Evolutionary conservation across 2,797 vertebrate genomes (phyloP).

Genomic region (Loris lydekkerianus): DNA sequence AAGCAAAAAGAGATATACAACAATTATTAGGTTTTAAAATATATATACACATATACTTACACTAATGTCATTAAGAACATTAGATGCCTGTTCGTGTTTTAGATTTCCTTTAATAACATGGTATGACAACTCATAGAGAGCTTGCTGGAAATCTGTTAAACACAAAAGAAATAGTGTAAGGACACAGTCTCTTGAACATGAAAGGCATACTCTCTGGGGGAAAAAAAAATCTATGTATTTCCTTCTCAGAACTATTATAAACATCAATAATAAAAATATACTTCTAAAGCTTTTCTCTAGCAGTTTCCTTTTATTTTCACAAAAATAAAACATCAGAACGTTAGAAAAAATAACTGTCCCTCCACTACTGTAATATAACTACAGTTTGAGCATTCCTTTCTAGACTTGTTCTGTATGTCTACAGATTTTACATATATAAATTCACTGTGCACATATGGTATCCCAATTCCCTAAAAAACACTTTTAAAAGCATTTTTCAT

Average conservation of each 20-base stretch:
- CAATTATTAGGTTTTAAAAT: constrained; percentile 62
- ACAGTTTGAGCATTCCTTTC: constrained; percentile 26
- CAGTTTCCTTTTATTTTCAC: constrained; percentile 63
- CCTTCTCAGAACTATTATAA: constrained; percentile 66
- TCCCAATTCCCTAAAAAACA: constrained; percentile 45
- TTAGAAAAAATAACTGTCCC: constrained; percentile 34
- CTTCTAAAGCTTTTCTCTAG: constrained; percentile 38
- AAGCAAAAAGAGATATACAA: constrained; percentile 48
- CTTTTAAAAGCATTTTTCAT: constrained; percentile 57
- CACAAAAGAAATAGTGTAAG: constrained; percentile 75
- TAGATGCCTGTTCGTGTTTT: constrained; percentile 95
- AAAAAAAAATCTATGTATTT: constrained; percentile 56
- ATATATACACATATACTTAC: constrained; percentile 88
- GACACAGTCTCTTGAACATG: constrained; percentile 31
- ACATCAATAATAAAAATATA: constrained; percentile 59
- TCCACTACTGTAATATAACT: constrained; percentile 34
- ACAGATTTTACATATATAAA: constrained; percentile 53
- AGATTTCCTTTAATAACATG: constrained; percentile 97
- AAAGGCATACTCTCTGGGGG: constrained; percentile 28
- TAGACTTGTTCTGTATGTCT: constrained; percentile 24
- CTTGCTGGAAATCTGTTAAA: constrained; percentile 94
- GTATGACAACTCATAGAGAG: constrained; percentile 96
- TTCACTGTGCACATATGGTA: constrained; percentile 36
- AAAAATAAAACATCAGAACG: constrained; percentile 64
- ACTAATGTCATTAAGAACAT: constrained; percentile 95